Evolutionary conservation across 2,113 vertebrate species (phyloP).

Genomic region (Notarius lentiginosus): DNA sequence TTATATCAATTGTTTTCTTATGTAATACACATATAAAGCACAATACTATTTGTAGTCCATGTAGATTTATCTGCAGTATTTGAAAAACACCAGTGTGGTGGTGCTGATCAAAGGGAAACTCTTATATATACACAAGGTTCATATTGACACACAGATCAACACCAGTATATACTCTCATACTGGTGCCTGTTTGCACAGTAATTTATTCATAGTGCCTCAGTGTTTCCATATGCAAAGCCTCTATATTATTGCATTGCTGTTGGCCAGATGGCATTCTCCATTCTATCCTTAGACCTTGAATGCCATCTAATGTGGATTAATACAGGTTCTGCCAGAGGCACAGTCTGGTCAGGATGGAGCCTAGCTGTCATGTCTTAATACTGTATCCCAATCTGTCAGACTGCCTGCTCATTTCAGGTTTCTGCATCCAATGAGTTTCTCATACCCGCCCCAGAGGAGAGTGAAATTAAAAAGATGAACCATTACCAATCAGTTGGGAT

Average conservation of each 20-base stretch:
- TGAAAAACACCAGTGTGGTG: background rate
- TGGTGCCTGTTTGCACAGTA: background rate
- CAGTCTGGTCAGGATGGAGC: slow-evolving; percentile 31
- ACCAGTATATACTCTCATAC: background rate
- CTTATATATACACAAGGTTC: background rate
- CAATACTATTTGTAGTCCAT: background rate
- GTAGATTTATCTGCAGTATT: background rate
- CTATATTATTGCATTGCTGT: background rate
- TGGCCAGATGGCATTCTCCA: slow-evolving; percentile 19
- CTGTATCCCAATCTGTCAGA: slow-evolving; percentile 36
- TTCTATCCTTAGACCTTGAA: slow-evolving; percentile 15
- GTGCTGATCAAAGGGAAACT: slow-evolving; percentile 21
- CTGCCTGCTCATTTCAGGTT: slow-evolving; percentile 31
- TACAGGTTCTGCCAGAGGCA: slow-evolving; percentile 16
- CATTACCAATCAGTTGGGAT: slow-evolving; percentile 34
- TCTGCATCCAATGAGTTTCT: slow-evolving; percentile 32
- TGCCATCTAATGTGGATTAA: slow-evolving; percentile 33
- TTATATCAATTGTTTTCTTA: too few species aligned
- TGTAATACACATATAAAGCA: background rate
- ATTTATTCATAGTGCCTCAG: background rate
- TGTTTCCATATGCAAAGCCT: slow-evolving; percentile 5
- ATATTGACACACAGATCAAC: background rate
- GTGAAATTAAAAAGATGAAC: slow-evolving; percentile 28
- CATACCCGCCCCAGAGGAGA: slow-evolving; percentile 23
- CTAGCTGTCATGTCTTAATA: slow-evolving; percentile 11